phyloP scores from a whole-genome alignment of 2,113 vertebrate genomes.

The Leiothrix lutea region DNA sequence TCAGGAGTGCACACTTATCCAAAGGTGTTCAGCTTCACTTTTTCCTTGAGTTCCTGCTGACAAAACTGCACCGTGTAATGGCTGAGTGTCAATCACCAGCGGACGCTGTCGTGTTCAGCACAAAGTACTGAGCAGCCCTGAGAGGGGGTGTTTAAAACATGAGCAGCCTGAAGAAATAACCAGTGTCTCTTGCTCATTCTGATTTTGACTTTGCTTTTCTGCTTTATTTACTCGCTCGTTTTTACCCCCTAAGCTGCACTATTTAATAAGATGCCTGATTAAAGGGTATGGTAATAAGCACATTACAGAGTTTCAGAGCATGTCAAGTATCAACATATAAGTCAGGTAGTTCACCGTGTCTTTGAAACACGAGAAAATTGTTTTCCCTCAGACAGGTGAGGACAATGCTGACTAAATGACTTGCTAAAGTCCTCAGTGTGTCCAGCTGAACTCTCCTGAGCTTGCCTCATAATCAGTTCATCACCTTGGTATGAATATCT shows the following conservation, averaged over 20 bases:
- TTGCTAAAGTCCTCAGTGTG: background rate
- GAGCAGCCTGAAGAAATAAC: constrained; percentile 2
- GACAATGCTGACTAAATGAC: constrained; percentile 1
- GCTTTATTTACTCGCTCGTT: background rate
- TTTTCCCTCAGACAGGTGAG: background rate
- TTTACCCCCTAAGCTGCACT: background rate
- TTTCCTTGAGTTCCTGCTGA: constrained; percentile 45
- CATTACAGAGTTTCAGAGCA: background rate
- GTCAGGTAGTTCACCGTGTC: background rate
- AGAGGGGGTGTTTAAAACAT: background rate
- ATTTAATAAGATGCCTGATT: background rate
- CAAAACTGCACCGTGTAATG: constrained; percentile 36
- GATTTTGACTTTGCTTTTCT: background rate
- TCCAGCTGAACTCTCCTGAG: background rate
- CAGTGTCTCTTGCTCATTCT: background rate
- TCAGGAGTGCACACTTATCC: constrained; percentile 49
- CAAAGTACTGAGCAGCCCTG: background rate
- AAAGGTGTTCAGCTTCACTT: constrained; percentile 50
- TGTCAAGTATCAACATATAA: background rate
- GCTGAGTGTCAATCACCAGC: constrained; percentile 41
- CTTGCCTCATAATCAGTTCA: background rate
- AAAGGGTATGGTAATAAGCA: constrained; percentile 2
- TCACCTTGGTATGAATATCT: background rate
- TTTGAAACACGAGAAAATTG: background rate
- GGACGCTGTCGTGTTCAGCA: accelerated